Evolutionary conservation across 2,888 invertebrate genomes (phyloP).

Genomic region (Allolobophora icterica): DNA sequence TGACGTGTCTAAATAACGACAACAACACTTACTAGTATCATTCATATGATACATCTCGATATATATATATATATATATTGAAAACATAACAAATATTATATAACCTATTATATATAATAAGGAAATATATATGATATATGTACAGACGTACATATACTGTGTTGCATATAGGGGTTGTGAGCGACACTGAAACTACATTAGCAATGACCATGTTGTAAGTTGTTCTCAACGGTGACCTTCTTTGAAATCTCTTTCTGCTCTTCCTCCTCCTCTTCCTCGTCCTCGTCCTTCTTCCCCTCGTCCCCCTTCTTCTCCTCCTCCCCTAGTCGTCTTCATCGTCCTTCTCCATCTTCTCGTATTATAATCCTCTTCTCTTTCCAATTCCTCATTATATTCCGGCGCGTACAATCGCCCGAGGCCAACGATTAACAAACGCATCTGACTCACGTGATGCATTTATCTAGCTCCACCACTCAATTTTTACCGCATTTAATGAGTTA

Average conservation of each 20-base stretch:
- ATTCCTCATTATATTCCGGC: neutral
- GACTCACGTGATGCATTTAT: neutral
- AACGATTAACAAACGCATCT: conserved; percentile 1
- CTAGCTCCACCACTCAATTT: neutral
- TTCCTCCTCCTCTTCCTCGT: neutral
- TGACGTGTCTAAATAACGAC: neutral
- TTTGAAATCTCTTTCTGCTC: neutral
- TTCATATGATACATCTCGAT: neutral
- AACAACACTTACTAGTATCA: neutral
- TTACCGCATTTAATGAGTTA: neutral
- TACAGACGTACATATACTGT: too few species aligned
- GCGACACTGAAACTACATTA: neutral
- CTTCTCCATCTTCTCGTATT: neutral
- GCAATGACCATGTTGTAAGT: neutral
- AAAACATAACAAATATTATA: neutral
- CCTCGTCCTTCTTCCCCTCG: too few species aligned
- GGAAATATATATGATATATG: neutral
- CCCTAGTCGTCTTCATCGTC: neutral
- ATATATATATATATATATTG: neutral
- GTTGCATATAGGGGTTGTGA: neutral
- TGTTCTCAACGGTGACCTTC: neutral
- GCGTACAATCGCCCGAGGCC: neutral
- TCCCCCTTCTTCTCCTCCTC: neutral
- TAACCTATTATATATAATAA: neutral
- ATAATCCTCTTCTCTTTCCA: neutral